These are phyloP conservation scores for Cavia porcellus DNA, from an alignment of 2,113 vertebrate genomes.

Conservation along the genomic window DNA sequence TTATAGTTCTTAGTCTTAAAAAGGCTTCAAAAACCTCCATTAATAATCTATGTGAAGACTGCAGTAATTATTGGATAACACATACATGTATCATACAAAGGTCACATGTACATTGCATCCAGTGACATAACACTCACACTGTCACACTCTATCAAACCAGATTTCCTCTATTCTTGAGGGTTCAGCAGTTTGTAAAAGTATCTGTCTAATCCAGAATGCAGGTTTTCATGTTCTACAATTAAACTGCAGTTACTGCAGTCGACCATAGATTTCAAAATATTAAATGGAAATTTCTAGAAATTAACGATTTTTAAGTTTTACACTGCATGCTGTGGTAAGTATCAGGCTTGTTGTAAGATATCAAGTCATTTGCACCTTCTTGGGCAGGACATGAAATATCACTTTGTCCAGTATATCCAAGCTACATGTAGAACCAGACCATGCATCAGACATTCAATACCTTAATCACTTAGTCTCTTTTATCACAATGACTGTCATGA, in stretches of 20 bases:
- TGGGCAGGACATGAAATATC: neutral
- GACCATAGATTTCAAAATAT: neutral
- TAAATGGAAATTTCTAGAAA: neutral
- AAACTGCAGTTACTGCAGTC: neutral
- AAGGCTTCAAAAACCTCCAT: neutral
- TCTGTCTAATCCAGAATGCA: neutral
- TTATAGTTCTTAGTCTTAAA: neutral
- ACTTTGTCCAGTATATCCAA: neutral
- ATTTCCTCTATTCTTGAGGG: conserved; percentile 28
- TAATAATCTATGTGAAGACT: neutral
- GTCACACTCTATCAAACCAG: conserved; percentile 1
- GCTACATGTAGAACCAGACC: neutral
- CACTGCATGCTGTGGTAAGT: neutral
- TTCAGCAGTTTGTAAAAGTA: neutral
- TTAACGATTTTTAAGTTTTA: neutral
- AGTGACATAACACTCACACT: neutral
- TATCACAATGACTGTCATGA: neutral
- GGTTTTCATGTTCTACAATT: neutral
- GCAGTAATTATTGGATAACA: neutral
- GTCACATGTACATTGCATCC: neutral
- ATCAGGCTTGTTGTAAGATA: no score
- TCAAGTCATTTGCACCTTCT: neutral
- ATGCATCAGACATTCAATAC: neutral
- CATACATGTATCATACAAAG: neutral
- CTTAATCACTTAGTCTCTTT: neutral